Conservation (phyloP, 2,113 vertebrate genomes). For the Charadrius vociferus region DNA sequence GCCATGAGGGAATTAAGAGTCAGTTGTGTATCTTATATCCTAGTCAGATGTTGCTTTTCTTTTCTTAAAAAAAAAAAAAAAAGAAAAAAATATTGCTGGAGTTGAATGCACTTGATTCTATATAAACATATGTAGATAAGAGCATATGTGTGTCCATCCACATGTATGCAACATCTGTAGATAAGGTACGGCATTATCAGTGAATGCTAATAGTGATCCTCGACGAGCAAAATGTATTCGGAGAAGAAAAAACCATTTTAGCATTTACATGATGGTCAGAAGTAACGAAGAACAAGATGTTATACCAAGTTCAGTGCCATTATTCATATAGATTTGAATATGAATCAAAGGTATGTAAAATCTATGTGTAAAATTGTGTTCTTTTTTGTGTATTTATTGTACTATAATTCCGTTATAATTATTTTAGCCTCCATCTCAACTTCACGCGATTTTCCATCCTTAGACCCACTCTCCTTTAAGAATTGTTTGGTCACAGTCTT, state of each 20-base stretch:
- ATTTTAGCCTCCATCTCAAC: background rate
- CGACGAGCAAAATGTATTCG: background rate
- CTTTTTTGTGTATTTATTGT: background rate
- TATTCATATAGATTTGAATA: background rate
- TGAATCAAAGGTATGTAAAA: background rate
- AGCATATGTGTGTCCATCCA: background rate
- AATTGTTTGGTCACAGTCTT: background rate
- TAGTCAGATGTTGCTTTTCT: constrained; percentile 44
- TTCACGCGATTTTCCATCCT: background rate
- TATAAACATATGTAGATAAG: background rate
- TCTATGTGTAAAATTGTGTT: background rate
- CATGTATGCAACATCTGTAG: background rate
- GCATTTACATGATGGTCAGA: background rate
- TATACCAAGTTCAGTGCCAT: background rate
- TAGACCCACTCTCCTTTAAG: background rate
- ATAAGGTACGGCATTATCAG: background rate
- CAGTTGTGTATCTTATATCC: constrained; percentile 55
- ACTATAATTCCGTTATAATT: background rate
- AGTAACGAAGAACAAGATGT: background rate
- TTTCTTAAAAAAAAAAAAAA: background rate
- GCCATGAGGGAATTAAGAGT: constrained; percentile 69
- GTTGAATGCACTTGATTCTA: background rate
- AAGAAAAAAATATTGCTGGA: background rate
- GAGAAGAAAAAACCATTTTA: background rate
- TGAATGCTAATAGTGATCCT: background rate